These are phyloP conservation scores for Drosophila busckii DNA, from an alignment of 1,140 invertebrate species.

Conservation along the genomic window DNA sequence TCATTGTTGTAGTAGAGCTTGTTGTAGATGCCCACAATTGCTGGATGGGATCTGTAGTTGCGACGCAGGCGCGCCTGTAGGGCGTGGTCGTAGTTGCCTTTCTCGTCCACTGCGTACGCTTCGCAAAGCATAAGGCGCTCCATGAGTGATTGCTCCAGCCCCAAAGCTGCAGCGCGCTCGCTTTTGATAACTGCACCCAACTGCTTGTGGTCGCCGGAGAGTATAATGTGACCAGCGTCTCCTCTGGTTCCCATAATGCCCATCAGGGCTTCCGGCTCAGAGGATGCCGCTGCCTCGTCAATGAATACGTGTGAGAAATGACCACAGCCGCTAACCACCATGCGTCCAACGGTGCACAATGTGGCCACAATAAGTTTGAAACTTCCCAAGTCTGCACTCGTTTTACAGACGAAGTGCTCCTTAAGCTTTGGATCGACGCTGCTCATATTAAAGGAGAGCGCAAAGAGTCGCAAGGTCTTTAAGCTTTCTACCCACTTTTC, in stretches of 20 bases:
- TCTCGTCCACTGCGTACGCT: slow-evolving; percentile 79
- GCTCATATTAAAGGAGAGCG: too few species aligned
- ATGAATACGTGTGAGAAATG: slow-evolving; percentile 89
- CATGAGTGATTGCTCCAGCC: slow-evolving; percentile 81
- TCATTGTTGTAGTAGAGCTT: slow-evolving; percentile 83
- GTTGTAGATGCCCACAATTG: slow-evolving; percentile 83
- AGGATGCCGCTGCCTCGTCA: slow-evolving; percentile 92
- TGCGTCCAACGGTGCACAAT: slow-evolving; percentile 79
- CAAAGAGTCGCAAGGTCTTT: too few species aligned
- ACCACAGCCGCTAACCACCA: slow-evolving; percentile 80
- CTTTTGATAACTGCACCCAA: slow-evolving; percentile 87
- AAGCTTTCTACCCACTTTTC: too few species aligned
- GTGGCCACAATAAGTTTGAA: slow-evolving; percentile 49
- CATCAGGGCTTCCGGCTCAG: slow-evolving; percentile 87
- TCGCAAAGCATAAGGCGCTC: slow-evolving; percentile 80
- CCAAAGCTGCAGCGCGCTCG: slow-evolving; percentile 76
- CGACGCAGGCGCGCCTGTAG: slow-evolving; percentile 83
- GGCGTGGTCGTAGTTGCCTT: slow-evolving; percentile 80
- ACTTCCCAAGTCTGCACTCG: slow-evolving; percentile 7
- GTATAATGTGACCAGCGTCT: slow-evolving; percentile 81
- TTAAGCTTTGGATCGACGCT: neutral
- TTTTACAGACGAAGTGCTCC: slow-evolving; percentile 34
- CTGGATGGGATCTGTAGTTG: slow-evolving; percentile 83
- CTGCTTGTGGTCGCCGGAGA: slow-evolving; percentile 92
- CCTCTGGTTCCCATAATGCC: slow-evolving; percentile 79